Percentiles rank a stretch among this genome's conserved stretches.
Conservation (phyloP, 2,113 vertebrate species). For the Plecturocebus donacophilus region DNA sequence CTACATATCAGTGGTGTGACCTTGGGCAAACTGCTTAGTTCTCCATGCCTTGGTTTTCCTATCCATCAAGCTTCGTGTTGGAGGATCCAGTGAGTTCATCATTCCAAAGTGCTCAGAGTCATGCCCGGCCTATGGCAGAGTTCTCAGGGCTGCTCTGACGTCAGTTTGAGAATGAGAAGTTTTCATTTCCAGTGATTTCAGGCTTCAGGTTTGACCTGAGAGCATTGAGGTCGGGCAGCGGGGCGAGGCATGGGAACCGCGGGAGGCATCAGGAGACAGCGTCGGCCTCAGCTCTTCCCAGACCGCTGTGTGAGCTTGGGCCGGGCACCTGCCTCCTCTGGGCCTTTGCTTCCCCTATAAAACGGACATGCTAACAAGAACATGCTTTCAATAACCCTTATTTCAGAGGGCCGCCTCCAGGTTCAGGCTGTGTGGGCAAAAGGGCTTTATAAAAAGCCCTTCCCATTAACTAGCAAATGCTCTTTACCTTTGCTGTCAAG, state of each 20-base stretch:
- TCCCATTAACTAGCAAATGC: accelerated
- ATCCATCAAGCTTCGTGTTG: neutral
- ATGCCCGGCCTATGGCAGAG: accelerated
- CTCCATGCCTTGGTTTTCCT: neutral
- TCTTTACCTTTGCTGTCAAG: conserved; percentile 45
- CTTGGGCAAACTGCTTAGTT: neutral
- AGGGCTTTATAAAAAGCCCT: accelerated
- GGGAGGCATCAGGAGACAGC: accelerated
- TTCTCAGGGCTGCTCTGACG: neutral
- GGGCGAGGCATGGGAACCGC: accelerated
- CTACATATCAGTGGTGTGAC: neutral
- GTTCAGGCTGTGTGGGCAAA: neutral
- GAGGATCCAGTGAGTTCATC: too few relatives aligned
- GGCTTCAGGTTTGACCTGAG: neutral
- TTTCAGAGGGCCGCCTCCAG: accelerated
- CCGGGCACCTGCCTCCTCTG: neutral
- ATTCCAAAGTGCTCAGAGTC: neutral
- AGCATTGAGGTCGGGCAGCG: neutral
- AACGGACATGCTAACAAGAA: too few relatives aligned
- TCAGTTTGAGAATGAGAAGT: too few relatives aligned
- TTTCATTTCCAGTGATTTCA: neutral
- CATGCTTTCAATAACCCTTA: accelerated
- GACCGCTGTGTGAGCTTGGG: neutral
- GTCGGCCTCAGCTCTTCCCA: neutral
- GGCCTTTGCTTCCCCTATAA: neutral